Base-by-base conservation (phyloP, 2,113 vertebrate genomes). In the Acrocephalus kingi region DNA sequence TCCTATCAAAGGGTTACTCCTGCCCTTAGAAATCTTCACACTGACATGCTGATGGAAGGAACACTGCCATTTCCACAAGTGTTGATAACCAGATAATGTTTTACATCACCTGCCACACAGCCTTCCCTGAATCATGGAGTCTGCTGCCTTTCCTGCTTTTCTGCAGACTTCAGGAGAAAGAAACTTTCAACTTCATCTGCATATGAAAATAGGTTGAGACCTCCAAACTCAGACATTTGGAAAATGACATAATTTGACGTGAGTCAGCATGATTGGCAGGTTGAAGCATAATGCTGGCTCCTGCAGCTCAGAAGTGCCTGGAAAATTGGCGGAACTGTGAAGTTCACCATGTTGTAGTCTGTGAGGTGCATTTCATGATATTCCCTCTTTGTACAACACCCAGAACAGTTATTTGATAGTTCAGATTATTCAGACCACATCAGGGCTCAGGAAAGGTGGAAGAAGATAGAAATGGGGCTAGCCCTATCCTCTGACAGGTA, bases 221-320 rank as follows among this genome's bases (percentile, higher is more conserved):
- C 69, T 94, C 73, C 80, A 74, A 94, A 66, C 23, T 48, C 77
- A 92, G 83, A 68, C 83, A 84, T 84, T 94, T 95, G 83, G 66
- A 95, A 89, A 45, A 77, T 59, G 78, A 93, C 82, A 83, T 71
- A 84, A 92, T 94, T 89, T 84, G 88, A 89, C 31, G 25, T 54
- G 30, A 96, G 64, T 84, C 68, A 92, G 63, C 37, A 46, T 82
- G 79, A 96, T 84, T 93, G 94, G 62, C 88, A 96, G 63, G 61
- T 90, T 30, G 51, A 90, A 78, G n/a, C 64, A 72, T 41, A 90
- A 89, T 61, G 20, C 52, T 90, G 72, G 43, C 88, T 93, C 49
- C 86, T 67, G 69, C 37, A 89, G 66, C 73, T 92, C 48, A 78
- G 30, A 94, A 84, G 13, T 1, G 2, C 41, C 43, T 49, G 41